A percentile compares a stretch with the other conserved stretches of the same genome.
Conservation (phyloP, 2,888 invertebrate species). For the Callinectes sapidus region DNA sequence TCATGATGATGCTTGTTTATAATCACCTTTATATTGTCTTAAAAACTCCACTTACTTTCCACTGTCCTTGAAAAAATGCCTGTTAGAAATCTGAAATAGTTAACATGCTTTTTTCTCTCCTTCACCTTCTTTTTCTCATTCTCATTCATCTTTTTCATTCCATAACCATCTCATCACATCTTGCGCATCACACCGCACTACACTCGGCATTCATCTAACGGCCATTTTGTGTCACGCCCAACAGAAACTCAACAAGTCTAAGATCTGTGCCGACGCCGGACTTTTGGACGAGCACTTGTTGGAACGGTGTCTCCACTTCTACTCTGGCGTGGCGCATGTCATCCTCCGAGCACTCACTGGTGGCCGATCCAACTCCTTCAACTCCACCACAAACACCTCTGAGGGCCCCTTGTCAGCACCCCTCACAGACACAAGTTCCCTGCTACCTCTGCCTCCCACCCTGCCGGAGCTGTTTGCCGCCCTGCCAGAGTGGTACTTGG, state of each 20-base stretch:
- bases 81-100: too few species aligned
- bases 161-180: neutral
- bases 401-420: constrained; percentile 40
- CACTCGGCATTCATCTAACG: neutral
- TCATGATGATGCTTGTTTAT: neutral
- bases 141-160: neutral
- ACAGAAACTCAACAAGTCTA: constrained; percentile 83
- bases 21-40: neutral
- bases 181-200: neutral
- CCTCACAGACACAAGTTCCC: constrained; percentile 49
- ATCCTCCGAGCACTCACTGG: constrained; percentile 66
- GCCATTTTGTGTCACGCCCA: neutral
- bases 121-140: neutral
- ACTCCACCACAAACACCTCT: neutral
- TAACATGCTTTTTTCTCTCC: neutral
- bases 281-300: constrained; percentile 90
- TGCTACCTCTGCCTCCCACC: constrained; percentile 81
- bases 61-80: too few species aligned
- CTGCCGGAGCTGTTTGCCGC: constrained; percentile 88
- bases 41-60: too few species aligned
- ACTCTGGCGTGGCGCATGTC: constrained; percentile 68
- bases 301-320: constrained; percentile 79
- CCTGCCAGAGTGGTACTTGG: constrained; percentile 97
- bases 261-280: constrained; percentile 92
- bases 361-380: constrained; percentile 21